Evolutionary conservation across 2,888 invertebrate genomes (phyloP).

Genomic region (Lampropteryx suffumata): DNA sequence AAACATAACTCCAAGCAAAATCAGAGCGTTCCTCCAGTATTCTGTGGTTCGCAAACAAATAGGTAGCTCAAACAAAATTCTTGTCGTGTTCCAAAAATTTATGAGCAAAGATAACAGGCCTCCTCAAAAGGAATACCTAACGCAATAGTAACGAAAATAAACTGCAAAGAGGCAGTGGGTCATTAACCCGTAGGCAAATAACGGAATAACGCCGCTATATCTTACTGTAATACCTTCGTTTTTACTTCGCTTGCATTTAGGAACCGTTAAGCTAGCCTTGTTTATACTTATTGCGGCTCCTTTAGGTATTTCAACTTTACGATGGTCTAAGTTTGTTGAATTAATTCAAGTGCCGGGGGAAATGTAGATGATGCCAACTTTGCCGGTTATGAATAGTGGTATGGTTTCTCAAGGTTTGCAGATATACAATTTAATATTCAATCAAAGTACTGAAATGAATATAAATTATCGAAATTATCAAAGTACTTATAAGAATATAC

Average conservation of each 20-base stretch:
- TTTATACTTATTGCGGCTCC: constrained; percentile 21
- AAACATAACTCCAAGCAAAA: no score
- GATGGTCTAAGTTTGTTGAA: constrained; percentile 1
- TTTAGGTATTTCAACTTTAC: constrained; percentile 14
- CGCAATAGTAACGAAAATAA: constrained; percentile 31
- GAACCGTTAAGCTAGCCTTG: constrained; percentile 23
- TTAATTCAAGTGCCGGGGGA: constrained; percentile 7
- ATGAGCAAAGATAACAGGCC: constrained; percentile 18
- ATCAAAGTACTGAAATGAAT: no score
- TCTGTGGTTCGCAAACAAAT: constrained; percentile 1
- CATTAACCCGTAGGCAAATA: constrained; percentile 35
- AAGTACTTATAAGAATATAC: no score
- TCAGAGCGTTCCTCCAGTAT: no score
- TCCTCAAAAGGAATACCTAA: constrained; percentile 24
- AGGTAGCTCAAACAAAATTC: constrained; percentile 12
- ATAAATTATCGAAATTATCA: no score
- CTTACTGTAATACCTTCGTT: constrained; percentile 26
- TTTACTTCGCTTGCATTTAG: constrained; percentile 27
- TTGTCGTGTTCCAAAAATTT: constrained; percentile 19
- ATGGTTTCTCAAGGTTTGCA: no score
- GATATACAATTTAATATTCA: no score
- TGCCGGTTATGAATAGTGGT: neutral
- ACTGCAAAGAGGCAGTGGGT: constrained; percentile 25
- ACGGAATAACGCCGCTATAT: constrained; percentile 21
- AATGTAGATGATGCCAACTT: neutral